These are phyloP conservation scores for Saiga tatarica DNA, from an alignment of 2,113 vertebrate species.

Conservation along the genomic window DNA sequence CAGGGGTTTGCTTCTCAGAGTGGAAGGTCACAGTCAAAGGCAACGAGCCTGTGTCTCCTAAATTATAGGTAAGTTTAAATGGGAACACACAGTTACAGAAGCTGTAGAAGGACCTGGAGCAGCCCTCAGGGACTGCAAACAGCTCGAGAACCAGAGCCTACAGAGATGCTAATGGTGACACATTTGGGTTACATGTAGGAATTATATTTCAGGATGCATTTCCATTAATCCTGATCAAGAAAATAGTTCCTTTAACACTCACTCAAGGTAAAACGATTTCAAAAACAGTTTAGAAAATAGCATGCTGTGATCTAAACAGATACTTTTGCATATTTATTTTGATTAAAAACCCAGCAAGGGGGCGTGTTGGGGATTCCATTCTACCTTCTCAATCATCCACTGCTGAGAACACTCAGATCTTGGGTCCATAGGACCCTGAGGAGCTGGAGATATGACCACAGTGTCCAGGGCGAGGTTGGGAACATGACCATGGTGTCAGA, in stretches of 20 bases:
- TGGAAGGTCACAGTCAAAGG: not conserved
- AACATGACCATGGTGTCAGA: not conserved
- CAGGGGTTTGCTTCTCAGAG: not conserved
- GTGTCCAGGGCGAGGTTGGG: not conserved
- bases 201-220: not conserved
- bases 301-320: not conserved
- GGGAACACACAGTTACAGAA: not conserved
- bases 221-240: not conserved
- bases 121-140: not conserved
- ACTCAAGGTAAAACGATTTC: not conserved
- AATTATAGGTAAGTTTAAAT: not conserved
- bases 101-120: no score
- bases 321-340: not conserved
- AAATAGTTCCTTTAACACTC: not conserved
- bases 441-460: not conserved
- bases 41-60: accelerated
- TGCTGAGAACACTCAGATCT: not conserved
- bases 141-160: no score
- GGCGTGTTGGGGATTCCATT: accelerated
- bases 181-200: not conserved
- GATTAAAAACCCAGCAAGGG: not conserved
- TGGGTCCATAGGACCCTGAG: not conserved
- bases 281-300: not conserved
- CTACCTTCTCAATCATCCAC: not conserved
- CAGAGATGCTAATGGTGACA: not conserved